Percentiles rank a stretch among this genome's conserved stretches.
phyloP scores from a whole-genome alignment of 2,888 invertebrate species.

The Helicoverpa assulta region DNA sequence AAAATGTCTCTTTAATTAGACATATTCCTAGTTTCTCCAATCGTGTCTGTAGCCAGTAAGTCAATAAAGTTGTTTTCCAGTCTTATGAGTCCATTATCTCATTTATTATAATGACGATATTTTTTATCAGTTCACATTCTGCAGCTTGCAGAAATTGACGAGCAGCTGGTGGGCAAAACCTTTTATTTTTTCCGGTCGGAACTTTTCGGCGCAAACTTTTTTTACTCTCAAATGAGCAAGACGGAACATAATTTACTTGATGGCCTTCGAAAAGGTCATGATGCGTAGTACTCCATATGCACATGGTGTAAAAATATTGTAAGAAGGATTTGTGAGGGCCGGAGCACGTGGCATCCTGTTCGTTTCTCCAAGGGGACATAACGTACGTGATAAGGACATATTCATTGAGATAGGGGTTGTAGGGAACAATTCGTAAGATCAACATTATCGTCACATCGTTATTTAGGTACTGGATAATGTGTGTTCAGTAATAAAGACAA shows the following conservation, averaged over 20 bases:
- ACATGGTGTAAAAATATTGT: constrained; percentile 12
- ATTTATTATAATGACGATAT: neutral
- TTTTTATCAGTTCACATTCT: constrained; percentile 6
- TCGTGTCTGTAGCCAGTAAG: too few relatives aligned
- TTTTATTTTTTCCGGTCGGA: constrained; percentile 12
- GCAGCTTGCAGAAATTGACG: constrained; percentile 26
- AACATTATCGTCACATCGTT: neutral
- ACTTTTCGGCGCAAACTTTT: constrained; percentile 21
- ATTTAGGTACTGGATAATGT: neutral
- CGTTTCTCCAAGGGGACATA: neutral
- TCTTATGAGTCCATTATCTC: neutral
- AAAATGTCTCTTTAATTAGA: too few relatives aligned
- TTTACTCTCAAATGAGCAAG: constrained; percentile 19
- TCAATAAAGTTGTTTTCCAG: neutral
- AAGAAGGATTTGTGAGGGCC: constrained; percentile 15
- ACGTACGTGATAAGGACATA: constrained; percentile 2
- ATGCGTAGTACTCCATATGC: constrained; percentile 27
- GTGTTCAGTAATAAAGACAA: neutral
- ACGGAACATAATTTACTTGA: constrained; percentile 29
- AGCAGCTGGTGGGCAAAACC: constrained; percentile 33
- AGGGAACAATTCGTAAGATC: neutral
- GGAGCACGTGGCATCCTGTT: constrained; percentile 35
- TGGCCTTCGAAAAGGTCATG: constrained; percentile 48
- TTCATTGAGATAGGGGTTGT: constrained; percentile 1
- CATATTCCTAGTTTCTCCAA: too few relatives aligned